Conservation (phyloP, 2,888 invertebrate genomes). For the Gibbula magus region DNA sequence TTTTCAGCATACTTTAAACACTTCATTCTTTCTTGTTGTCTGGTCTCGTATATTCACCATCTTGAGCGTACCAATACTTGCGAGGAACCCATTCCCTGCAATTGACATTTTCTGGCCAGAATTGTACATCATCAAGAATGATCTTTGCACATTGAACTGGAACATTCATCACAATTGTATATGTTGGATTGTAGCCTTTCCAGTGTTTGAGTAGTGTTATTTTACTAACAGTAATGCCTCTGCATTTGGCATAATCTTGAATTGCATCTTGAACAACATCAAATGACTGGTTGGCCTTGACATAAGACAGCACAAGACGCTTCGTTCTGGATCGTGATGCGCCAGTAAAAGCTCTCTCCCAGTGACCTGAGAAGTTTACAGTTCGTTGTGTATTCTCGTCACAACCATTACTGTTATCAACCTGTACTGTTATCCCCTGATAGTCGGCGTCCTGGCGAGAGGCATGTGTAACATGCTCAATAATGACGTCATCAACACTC, state of each 20-base stretch:
- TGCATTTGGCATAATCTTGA: neutral
- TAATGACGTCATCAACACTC: too few relatives aligned
- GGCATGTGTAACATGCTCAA: too few relatives aligned
- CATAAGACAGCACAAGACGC: too few relatives aligned
- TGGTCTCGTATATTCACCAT: neutral
- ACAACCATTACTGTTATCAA: too few relatives aligned
- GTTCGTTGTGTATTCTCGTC: too few relatives aligned
- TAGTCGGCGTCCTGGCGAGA: too few relatives aligned
- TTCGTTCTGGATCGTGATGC: too few relatives aligned
- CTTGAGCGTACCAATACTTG: neutral
- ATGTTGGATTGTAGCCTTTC: neutral
- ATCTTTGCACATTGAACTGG: neutral
- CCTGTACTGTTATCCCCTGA: too few relatives aligned
- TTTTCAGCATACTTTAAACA: too few relatives aligned
- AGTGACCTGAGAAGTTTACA: too few relatives aligned
- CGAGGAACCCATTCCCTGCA: neutral
- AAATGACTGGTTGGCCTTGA: neutral
- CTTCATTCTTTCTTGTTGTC: neutral
- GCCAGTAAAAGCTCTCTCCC: too few relatives aligned
- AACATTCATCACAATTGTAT: neutral
- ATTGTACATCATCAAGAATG: neutral
- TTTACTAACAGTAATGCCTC: neutral
- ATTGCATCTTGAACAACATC: neutral
- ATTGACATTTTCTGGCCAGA: neutral
- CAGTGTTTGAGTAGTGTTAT: neutral